Evolutionary conservation across 2,797 vertebrate genomes (phyloP), one percentile per base, ranked within the genome.

Genomic region (Microtus agrestis): DNA sequence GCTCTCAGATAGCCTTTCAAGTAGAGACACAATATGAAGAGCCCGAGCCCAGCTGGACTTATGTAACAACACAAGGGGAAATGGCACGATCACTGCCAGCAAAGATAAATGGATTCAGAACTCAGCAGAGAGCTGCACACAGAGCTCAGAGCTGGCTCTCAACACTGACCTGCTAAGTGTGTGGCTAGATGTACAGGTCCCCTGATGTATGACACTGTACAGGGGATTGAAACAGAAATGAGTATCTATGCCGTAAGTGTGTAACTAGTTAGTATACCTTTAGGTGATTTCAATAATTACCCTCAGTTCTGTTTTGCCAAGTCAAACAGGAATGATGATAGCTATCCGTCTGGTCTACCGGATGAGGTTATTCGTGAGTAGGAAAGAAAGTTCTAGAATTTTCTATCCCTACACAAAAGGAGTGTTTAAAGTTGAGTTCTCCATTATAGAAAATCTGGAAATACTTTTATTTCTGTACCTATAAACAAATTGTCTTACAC

Each of bases 1-100:
- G 79, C 69, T 77, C 67, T 95, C 86, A 40, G 89, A 86, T 71
- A 94, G 80, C 92, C 93, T 93, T 96, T 98, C 94, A 96, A 89
- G 88, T 95, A 89, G 89, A 96, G 91, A 74, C 43, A 59, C 90
- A 95, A 87, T 84, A 93, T 86, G 96, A 94, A 96, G 93, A 96
- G 91, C 0, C 13, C 96, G 86, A 97, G 91, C 91, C 87, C 85
- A 95, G 95, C 89, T 96, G 91, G 95, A 91, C 54, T 89, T 97
- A 91, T 0, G 40, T 92, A 97, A 97, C 23, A 84, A 96, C 91
- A 92, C 34, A 77, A 89, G 95, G 94, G 89, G 91, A 94, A 76
- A 95, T 0, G 78, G 88, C 87, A 81, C 65, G 77, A 74, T 63
- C 88, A 65, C 34, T 73, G 92, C 88, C 78, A 93, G 89, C 48